Conservation (phyloP, 2,113 vertebrate genomes). For the Lampris megalopsis region DNA sequence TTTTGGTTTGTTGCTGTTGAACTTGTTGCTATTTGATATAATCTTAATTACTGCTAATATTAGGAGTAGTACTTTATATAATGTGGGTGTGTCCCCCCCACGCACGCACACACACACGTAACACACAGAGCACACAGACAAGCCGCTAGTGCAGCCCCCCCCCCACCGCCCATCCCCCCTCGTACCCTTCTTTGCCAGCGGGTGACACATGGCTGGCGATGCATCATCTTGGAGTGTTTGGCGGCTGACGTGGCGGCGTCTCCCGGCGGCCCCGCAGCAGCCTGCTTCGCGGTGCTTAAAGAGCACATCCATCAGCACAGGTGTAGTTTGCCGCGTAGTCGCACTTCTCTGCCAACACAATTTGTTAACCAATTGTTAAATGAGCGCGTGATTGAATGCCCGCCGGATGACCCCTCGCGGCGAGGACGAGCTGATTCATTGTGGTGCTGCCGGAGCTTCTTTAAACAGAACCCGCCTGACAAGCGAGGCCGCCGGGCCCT, state of each 20-base stretch:
- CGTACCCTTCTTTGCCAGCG: slow-evolving; percentile 51
- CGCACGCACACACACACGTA: no score
- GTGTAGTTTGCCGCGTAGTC: slow-evolving; percentile 67
- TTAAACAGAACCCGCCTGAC: slow-evolving; percentile 11
- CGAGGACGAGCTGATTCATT: slow-evolving; percentile 5
- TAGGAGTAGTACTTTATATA: no score
- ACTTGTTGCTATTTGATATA: no score
- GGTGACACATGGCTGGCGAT: slow-evolving; percentile 48
- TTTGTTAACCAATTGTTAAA: slow-evolving; percentile 68
- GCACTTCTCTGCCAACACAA: slow-evolving; percentile 63
- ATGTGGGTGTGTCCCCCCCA: no score
- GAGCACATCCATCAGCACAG: slow-evolving; percentile 71
- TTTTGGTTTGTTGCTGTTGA: no score
- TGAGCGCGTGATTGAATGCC: slow-evolving; percentile 19
- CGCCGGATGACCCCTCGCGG: slow-evolving; percentile 6
- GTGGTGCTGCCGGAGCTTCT: background rate
- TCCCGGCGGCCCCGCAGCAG: slow-evolving; percentile 23
- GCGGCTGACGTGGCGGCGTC: slow-evolving; percentile 32
- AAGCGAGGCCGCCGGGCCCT: background rate
- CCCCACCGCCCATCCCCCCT: no score
- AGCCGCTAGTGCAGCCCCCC: background rate
- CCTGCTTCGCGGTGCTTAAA: slow-evolving; percentile 55
- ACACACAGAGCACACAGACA: no score
- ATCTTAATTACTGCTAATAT: no score
- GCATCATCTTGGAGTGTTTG: slow-evolving; percentile 48